These are phyloP conservation scores for Panagrolaimus sp. DNA, from an alignment of 1,140 invertebrate genomes.

Conservation along the genomic window DNA sequence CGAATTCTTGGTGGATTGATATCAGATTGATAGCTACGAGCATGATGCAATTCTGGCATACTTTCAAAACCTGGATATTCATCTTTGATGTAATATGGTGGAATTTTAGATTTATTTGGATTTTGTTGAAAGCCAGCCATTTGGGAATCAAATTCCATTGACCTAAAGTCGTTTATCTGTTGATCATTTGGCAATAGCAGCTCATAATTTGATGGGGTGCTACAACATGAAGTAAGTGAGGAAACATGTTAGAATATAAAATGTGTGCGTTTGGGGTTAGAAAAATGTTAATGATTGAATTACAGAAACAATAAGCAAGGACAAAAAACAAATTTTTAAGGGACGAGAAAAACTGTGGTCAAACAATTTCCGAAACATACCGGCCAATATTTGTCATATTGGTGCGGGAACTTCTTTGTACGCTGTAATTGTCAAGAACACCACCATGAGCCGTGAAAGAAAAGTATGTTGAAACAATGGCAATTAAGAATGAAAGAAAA, in stretches of 20 bases:
- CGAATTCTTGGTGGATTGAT: slow-evolving; percentile 29
- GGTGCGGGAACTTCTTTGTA: slow-evolving; percentile 50
- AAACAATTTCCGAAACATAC: slow-evolving; percentile 2
- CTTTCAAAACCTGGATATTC: slow-evolving; percentile 35
- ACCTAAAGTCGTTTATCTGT: slow-evolving; percentile 34
- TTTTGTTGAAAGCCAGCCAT: slow-evolving; percentile 12
- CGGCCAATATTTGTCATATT: slow-evolving; percentile 53
- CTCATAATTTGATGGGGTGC: slow-evolving; percentile 3
- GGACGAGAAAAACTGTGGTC: neutral
- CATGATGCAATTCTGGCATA: slow-evolving; percentile 48
- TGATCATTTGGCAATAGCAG: slow-evolving; percentile 4
- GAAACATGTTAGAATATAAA: neutral
- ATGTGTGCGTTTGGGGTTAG: neutral
- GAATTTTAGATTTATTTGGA: slow-evolving; percentile 9
- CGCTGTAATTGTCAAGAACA: slow-evolving; percentile 43
- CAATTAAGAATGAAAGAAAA: slow-evolving; percentile 56
- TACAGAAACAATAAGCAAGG: no score
- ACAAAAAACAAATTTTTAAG: no score
- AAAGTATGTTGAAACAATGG: slow-evolving; percentile 53
- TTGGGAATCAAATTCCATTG: slow-evolving; percentile 55
- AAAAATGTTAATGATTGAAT: no score
- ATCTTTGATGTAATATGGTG: slow-evolving; percentile 32
- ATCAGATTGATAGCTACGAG: slow-evolving; percentile 25
- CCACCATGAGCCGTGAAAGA: slow-evolving; percentile 47
- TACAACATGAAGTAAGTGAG: neutral